Conservation (phyloP, 1,140 invertebrate species). For the Zaprionus vittiger region DNA sequence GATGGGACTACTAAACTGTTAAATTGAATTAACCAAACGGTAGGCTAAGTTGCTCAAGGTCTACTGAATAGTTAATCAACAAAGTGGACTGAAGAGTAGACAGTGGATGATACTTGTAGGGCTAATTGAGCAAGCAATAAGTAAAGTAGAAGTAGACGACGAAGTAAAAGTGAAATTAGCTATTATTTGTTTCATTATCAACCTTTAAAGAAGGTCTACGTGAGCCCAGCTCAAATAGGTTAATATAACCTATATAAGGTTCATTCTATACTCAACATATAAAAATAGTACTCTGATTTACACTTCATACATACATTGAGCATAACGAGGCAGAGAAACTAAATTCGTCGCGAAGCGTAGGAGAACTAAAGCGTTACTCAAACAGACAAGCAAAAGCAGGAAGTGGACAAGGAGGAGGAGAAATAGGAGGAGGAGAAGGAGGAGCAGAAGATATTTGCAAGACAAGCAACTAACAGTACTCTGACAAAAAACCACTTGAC, state of each 20-base stretch:
- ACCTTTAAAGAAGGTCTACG: no score
- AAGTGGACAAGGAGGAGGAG: neutral
- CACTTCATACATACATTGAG: conserved; percentile 48
- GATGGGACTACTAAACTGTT: conserved; percentile 8
- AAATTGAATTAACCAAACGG: conserved; percentile 19
- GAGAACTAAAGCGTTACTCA: neutral
- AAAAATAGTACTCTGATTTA: conserved; percentile 48
- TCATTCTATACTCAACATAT: no score
- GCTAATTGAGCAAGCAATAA: neutral
- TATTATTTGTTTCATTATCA: no score
- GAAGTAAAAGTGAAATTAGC: no score
- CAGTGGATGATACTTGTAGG: neutral
- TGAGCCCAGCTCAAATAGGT: no score
- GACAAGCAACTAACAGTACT: neutral
- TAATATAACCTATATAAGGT: no score
- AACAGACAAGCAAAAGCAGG: neutral
- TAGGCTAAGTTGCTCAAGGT: neutral
- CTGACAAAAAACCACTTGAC: conserved; percentile 1
- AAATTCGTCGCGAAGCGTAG: conserved; percentile 5
- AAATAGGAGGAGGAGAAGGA: neutral
- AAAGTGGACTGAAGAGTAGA: neutral
- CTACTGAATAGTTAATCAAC: conserved; percentile 14
- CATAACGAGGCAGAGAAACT: conserved; percentile 27
- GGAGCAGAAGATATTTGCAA: neutral
- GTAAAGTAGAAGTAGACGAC: neutral